Evolutionary conservation across 2,113 vertebrate genomes (phyloP), one percentile per base, ranked within the genome.

Genomic region (Syngnathus floridae): DNA sequence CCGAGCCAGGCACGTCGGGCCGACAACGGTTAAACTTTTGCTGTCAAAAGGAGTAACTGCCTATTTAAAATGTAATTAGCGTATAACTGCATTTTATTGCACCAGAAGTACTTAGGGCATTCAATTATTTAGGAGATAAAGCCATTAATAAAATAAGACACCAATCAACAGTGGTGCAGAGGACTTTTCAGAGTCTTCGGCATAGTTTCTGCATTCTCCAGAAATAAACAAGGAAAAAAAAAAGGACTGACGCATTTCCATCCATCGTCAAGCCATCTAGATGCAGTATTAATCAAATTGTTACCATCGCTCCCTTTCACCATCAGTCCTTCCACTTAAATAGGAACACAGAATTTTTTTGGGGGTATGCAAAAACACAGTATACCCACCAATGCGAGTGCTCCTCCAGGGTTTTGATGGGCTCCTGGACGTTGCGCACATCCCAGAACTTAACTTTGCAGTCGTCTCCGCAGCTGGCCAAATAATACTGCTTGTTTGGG

Each of bases 381-480:
- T 71, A 58, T 61, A 82, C 90, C 80, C 90, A 99, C 97, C 97
- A 99, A 90, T 99, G 97, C 1, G 96, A 99, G 88, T 99, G 97
- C 71, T 98, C 95, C 89, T 98, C 96, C 67, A 98, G 91, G 51
- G 90, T 93, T 88, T 92, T 95, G 86, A 99, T 91, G 0, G 97
- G 95, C 70, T 98, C 95, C 2, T 85, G 87, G 85, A 93, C 88
- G 17, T 93, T 94, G 62, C 97, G 93, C 0, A 94, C 94, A 58
- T 99, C 97, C 97, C 97, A 99, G 90, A 99, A 99, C 88, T 96
- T 98, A 88, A 98, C 97, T 90, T 93, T 98, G 91, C 96, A 99
- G 93, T 98, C 97, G 46, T 98, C 97, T 48, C 97, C 96, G 0
- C 97, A 99, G 93, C 95, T 98, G 71, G 95, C 93, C 76, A 99